Evolutionary conservation across 2,888 invertebrate species (phyloP).

Genomic region (Pristionchus fissidentatus): DNA sequence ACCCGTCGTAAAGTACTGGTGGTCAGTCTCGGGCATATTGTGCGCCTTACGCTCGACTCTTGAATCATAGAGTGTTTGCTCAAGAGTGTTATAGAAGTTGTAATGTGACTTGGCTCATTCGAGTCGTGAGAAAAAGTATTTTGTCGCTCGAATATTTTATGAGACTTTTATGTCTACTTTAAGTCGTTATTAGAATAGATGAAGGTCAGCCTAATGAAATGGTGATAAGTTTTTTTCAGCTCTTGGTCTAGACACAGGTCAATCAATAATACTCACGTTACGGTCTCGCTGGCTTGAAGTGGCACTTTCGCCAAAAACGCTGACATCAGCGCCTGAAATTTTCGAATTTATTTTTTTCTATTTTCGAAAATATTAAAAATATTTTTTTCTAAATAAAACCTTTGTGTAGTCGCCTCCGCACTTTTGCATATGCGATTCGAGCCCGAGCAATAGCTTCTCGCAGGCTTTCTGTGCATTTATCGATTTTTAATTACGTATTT

Average conservation of each 20-base stretch:
- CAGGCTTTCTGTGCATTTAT: constrained; percentile 80
- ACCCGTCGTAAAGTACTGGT: constrained; percentile 86
- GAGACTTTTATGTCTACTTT: too few relatives aligned
- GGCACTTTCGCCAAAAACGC: constrained; percentile 55
- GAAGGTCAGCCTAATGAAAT: too few relatives aligned
- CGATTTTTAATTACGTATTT: not conserved
- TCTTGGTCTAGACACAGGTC: not conserved
- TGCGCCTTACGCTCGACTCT: constrained; percentile 59
- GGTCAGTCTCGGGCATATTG: constrained; percentile 47
- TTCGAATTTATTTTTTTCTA: too few relatives aligned
- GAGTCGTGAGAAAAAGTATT: too few relatives aligned
- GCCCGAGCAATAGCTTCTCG: constrained; percentile 82
- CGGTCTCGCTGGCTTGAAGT: constrained; percentile 59
- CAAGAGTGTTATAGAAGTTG: not conserved
- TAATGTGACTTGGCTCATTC: too few relatives aligned
- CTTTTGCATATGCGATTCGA: constrained; percentile 81
- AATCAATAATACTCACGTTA: constrained; percentile 53
- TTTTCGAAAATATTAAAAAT: not conserved
- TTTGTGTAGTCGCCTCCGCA: constrained; percentile 53
- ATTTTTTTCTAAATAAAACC: not conserved
- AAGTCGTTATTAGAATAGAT: too few relatives aligned
- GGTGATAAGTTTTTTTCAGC: too few relatives aligned
- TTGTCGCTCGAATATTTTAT: too few relatives aligned
- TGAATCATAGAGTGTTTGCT: not conserved
- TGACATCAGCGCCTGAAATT: constrained; percentile 51